A percentile compares a stretch with the other conserved stretches of the same genome.
Evolutionary conservation across 2,797 vertebrate genomes (phyloP).

Genomic region (Acipenser ruthenus): DNA sequence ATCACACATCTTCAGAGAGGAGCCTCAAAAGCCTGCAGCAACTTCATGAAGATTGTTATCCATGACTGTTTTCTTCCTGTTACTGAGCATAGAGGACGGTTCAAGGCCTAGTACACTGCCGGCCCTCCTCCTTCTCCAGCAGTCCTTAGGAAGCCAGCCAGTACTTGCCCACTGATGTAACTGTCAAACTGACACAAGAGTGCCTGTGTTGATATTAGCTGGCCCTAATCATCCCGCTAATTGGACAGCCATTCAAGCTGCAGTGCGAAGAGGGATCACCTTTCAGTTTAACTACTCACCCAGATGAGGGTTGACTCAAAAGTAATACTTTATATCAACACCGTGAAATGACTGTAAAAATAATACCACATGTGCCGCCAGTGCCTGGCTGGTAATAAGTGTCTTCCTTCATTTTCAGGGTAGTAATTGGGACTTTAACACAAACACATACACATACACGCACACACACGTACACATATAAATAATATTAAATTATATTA

Average conservation of each 20-base stretch:
- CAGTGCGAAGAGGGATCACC: constrained; percentile 43
- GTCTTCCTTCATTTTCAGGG: constrained; percentile 67
- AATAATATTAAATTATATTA: too few relatives aligned
- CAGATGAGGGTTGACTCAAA: constrained; percentile 69
- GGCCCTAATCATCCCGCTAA: constrained; percentile 62
- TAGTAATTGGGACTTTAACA: constrained; percentile 50
- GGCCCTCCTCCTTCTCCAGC: neutral
- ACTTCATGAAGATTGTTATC: too few relatives aligned
- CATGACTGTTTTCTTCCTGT: too few relatives aligned
- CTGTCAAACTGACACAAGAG: constrained; percentile 47
- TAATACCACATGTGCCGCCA: constrained; percentile 56
- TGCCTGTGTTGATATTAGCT: constrained; percentile 59
- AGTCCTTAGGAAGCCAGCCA: neutral
- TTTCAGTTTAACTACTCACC: constrained; percentile 64
- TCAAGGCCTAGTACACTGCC: neutral
- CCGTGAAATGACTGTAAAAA: constrained; percentile 57
- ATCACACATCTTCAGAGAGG: too few relatives aligned
- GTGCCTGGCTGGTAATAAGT: constrained; percentile 64
- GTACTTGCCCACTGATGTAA: constrained; percentile 38
- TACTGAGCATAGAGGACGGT: neutral
- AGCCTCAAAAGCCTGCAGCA: too few relatives aligned
- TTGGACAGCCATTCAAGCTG: constrained; percentile 48
- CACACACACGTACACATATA: constrained; percentile 7
- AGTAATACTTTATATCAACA: constrained; percentile 71
- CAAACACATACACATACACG: constrained; percentile 2